Evolutionary conservation across 1,140 invertebrate species (phyloP), one percentile per base, ranked within the genome.

Genomic region (Drosophila erecta): DNA sequence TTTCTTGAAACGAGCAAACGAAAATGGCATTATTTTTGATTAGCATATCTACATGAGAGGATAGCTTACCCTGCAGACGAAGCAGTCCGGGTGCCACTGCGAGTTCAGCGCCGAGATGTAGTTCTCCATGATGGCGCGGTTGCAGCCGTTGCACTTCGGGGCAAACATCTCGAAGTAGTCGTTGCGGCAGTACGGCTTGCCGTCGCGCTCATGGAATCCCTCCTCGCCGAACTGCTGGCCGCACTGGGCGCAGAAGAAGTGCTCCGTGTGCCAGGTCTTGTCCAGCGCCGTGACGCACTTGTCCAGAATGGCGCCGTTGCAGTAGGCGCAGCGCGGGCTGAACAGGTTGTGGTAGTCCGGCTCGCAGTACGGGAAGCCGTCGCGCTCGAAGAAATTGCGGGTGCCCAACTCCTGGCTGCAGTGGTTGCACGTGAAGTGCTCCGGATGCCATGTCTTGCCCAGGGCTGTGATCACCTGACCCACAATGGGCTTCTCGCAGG

Each of bases 161-260:
- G 99, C 99, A 93, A 99, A 99, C 96, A 99, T 98, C 85, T 98
- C 97, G 91, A 99, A 99, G 93, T 99, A 99, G 91, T 99, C 98
- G 62, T 97, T 96, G 47, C 96, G 94, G 92, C 98, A 99, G 90
- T 98, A 99, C 0, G 98, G 97, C 92, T 98, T 98, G 24, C 97
- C 97, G 78, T 98, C 97, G 66, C 96, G 95, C 91, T 98, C 98
- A 93, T 98, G 98, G 94, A 98, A 98, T 14, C 97, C 98, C 51
- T 99, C 98, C 81, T 99, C 98, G 7, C 98, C 98, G 90, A 99
- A 99, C 91, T 98, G 97, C 92, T 98, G 97, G 49, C 98, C 98
- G 93, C 99, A 99, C 90, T 99, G 98, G 44, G 97, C 97, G 93
- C 99, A 99, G 94, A 99, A 98, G 94, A 99, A 99, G 93, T 99